Evolutionary conservation across 1,140 invertebrate genomes (phyloP).

Genomic region (Anagrus nilaparvatae): DNA sequence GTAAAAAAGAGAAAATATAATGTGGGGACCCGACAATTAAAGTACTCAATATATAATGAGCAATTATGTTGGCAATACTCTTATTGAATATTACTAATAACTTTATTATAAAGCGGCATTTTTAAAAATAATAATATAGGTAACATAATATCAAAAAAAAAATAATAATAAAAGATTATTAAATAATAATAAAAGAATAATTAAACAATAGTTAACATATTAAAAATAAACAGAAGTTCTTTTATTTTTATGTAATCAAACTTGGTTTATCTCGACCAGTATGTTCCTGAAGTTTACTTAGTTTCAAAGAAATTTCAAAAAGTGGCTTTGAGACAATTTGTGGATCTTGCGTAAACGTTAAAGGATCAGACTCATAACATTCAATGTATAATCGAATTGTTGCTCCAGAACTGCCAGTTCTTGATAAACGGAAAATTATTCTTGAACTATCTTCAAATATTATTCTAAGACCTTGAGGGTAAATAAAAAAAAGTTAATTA

Average conservation of each 20-base stretch:
- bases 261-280: conserved; percentile 86
- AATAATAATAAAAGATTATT: too few species aligned
- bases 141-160: too few species aligned
- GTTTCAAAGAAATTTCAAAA: conserved; percentile 75
- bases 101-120: too few species aligned
- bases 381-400: conserved; percentile 94
- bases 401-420: conserved; percentile 94
- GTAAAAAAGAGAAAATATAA: too few species aligned
- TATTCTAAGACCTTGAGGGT: conserved; percentile 85
- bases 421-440: conserved; percentile 87
- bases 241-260: conserved; percentile 81
- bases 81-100: too few species aligned
- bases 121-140: too few species aligned
- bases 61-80: too few species aligned
- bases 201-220: too few species aligned
- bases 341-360: conserved; percentile 60
- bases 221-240: too few species aligned
- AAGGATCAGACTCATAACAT: conserved; percentile 62
- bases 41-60: too few species aligned
- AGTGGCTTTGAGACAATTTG: conserved; percentile 80
- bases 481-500: conserved; percentile 23
- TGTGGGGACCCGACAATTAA: too few species aligned
- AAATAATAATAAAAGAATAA: too few species aligned
- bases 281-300: conserved; percentile 74
- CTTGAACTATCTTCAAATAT: conserved; percentile 90